These are phyloP conservation scores for Ceratosolen solmsi DNA, from an alignment of 1,140 invertebrate species.

Conservation along the genomic window DNA sequence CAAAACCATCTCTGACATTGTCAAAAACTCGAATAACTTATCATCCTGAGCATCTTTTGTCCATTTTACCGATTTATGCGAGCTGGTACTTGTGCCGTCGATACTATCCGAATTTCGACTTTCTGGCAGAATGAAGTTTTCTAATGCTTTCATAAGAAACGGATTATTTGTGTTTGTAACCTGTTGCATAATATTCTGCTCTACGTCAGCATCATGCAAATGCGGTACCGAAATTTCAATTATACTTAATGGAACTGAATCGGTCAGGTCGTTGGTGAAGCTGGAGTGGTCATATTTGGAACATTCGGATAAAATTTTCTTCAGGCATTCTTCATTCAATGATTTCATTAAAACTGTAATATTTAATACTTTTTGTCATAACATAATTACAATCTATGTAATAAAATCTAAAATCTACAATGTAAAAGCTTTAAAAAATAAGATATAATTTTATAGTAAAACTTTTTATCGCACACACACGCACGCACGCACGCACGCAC, in stretches of 20 bases:
- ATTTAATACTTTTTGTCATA: conserved; percentile 19
- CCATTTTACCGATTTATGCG: neutral
- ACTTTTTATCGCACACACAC: too few species aligned
- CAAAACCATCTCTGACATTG: conserved; percentile 59
- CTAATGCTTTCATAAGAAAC: conserved; percentile 69
- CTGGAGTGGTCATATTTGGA: conserved; percentile 56
- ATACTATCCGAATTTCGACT: conserved; percentile 52
- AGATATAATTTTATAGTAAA: too few species aligned
- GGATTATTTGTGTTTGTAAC: conserved; percentile 66
- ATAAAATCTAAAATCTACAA: too few species aligned
- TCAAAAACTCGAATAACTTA: conserved; percentile 58
- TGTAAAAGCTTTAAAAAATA: too few species aligned
- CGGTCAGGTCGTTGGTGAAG: conserved; percentile 48
- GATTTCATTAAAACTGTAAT: conserved; percentile 59
- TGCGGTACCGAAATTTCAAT: conserved; percentile 43
- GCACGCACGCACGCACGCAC: too few species aligned
- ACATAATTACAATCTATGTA: too few species aligned
- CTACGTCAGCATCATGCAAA: conserved; percentile 55
- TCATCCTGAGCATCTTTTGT: conserved; percentile 24
- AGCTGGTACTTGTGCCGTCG: conserved; percentile 49
- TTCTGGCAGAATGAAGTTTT: conserved; percentile 60
- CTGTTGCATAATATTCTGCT: conserved; percentile 63
- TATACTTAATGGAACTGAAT: conserved; percentile 47
- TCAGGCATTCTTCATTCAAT: conserved; percentile 65
- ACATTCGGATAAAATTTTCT: conserved; percentile 61